A percentile compares a stretch with the other conserved stretches of the same genome.
These are phyloP conservation scores for Myxocyprinus asiaticus DNA, from an alignment of 2,113 vertebrate genomes.

Conservation along the genomic window DNA sequence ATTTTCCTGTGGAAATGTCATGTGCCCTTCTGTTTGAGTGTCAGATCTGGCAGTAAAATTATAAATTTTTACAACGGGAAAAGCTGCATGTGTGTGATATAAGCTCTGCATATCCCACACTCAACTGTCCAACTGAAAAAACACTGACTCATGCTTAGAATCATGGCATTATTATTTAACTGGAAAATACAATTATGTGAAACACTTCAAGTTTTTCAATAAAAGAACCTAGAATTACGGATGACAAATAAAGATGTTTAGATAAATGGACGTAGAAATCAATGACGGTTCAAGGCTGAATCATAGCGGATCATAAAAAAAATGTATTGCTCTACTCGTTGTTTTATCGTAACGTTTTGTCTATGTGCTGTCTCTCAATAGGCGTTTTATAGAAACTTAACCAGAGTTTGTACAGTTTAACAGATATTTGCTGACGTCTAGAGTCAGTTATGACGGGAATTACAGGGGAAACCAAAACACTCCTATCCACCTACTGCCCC, in stretches of 20 bases:
- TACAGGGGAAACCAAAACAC: background rate
- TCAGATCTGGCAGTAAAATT: no score
- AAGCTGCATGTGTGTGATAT: background rate
- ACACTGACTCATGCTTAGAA: background rate
- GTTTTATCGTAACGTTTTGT: background rate
- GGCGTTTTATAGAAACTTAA: constrained; percentile 37
- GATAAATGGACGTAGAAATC: constrained; percentile 1
- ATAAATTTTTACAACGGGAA: no score
- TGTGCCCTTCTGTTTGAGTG: no score
- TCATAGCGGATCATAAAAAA: constrained; percentile 26
- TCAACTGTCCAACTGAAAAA: background rate
- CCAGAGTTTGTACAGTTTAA: constrained; percentile 9
- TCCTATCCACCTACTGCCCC: background rate
- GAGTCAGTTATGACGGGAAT: no score
- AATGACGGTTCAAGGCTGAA: constrained; percentile 7
- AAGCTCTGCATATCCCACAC: background rate
- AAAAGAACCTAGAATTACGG: background rate
- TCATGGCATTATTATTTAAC: background rate
- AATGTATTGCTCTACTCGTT: constrained; percentile 5
- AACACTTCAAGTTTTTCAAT: background rate
- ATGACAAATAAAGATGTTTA: background rate
- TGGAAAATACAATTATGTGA: constrained; percentile 10
- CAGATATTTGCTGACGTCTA: background rate
- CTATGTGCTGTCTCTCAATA: background rate
- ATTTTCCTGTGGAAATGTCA: no score